Evolutionary conservation across 2,888 invertebrate species (phyloP), one percentile per base, ranked within the genome.

Genomic region (Drosophila antonietae): DNA sequence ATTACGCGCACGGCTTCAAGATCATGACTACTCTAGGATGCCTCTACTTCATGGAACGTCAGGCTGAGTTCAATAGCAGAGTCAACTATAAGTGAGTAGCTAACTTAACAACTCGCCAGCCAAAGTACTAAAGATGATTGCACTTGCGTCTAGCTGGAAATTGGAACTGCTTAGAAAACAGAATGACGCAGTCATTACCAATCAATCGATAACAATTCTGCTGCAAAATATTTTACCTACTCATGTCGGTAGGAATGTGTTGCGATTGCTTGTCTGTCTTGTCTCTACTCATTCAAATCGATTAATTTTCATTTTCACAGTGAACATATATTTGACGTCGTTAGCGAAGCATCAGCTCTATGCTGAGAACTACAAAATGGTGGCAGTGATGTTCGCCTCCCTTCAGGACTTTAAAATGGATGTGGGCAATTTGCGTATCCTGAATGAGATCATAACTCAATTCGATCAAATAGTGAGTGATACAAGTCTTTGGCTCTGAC

Each of bases 311-410:
- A 15, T 37, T 15, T 20, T 10, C 14, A 9, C 39, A 76, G 76
- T 78, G 8, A 49, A 52, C 6, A 28, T 66, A 1, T 97, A 96
- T 90, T 93, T 97, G 75, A 95, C 96, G 81, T 94, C 96, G 92
- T 95, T 94, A 28, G 89, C 91, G 80, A 94, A 95, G 56, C 95
- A 95, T 63, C 97, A 97, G 77, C 94, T 98, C 1, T 98, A 98
- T 91, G 96, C 96, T 85, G 97, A 98, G 91, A 95, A 96, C 74
- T 98, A 98, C 90, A 95, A 95, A 60, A 95, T 96, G 83, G 98
- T 98, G 0, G 97, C 98, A 1, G 98, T 99, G 0, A 98, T 99
- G 97, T 99, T 99, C 92, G 99, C 98, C 0, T 96, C 98, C 0
- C 95, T 99, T 46, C 96, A 96, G 15, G 96, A 97, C 89, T 96